Base-by-base conservation (phyloP, 2,113 vertebrate species). In the Amazona guildingii region DNA sequence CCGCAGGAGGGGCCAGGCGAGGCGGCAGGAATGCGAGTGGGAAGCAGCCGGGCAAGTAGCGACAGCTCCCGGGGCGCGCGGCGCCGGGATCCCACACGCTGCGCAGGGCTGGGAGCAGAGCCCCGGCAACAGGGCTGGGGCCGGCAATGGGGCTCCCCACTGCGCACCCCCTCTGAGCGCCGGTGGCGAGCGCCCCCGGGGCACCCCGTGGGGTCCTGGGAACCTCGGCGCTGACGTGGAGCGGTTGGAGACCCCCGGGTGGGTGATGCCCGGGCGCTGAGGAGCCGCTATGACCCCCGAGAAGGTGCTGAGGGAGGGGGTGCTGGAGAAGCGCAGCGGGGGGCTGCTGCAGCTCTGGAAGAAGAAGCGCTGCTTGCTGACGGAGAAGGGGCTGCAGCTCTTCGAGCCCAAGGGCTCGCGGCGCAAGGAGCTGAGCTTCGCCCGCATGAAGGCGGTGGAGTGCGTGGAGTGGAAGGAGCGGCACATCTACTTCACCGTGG, bases 331-430 rank as follows among this genome's bases (percentile, higher is more conserved):
- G 97, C 98, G 99, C 94, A 99, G 99, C 83, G 98, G 99, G 48
- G 99, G 99, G 13, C 98, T 99, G 90, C 98, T 99, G 97, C 99
- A 99, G 98, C 98, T 98, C 76, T 99, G 99, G 99, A 99, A 99
- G 97, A 98, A 98, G 91, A 99, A 99, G 92, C 98, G 98, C 48
- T 99, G 99, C 96, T 98, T 99, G 90, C 98, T 99, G 90, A 98
- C 98, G 0, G 99, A 99, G 77, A 98, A 98, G 51, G 99, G 99
- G 19, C 97, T 99, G 97, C 98, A 98, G 72, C 97, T 99, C 84
- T 98, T 97, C 3, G 97, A 97, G 97, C 96, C 97, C 95, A 97
- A 97, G 49, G 98, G 97, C 73, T 97, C 97, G 3, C 97, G 98
- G 90, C 97, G 98, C 97, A 99, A 99, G 95, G 98, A 99, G 98